phyloP scores from a whole-genome alignment of 2,113 vertebrate species.

The Gallinago media region DNA sequence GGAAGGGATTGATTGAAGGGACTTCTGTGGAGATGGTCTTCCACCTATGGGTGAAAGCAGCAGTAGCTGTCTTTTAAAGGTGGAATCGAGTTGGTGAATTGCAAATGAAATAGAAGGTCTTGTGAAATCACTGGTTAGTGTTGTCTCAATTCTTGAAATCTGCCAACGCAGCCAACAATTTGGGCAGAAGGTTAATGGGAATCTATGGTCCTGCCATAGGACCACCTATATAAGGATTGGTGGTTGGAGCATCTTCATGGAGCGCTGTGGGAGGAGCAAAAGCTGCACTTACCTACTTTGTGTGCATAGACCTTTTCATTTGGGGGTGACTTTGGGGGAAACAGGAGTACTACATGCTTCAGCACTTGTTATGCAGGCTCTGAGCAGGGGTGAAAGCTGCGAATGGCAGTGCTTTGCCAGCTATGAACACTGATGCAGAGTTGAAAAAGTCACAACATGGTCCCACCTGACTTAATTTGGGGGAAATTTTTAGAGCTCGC shows the following conservation, averaged over 20 bases:
- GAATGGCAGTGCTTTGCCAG: neutral
- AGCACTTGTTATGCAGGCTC: neutral
- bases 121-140: neutral
- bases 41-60: neutral
- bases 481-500: neutral
- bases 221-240: neutral
- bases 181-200: neutral
- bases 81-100: neutral
- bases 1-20: neutral
- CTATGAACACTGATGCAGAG: neutral
- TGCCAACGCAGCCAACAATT: neutral
- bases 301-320: neutral
- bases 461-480: neutral
- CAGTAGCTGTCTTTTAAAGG: neutral
- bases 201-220: neutral
- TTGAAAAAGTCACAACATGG: neutral
- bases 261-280: neutral
- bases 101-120: neutral
- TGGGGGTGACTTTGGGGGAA: neutral
- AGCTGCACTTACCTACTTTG: neutral
- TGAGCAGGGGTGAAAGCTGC: neutral
- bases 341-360: neutral
- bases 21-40: neutral
- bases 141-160: neutral
- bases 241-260: neutral